Base-by-base conservation (phyloP, 2,797 vertebrate genomes). In the Lepus townsendii region DNA sequence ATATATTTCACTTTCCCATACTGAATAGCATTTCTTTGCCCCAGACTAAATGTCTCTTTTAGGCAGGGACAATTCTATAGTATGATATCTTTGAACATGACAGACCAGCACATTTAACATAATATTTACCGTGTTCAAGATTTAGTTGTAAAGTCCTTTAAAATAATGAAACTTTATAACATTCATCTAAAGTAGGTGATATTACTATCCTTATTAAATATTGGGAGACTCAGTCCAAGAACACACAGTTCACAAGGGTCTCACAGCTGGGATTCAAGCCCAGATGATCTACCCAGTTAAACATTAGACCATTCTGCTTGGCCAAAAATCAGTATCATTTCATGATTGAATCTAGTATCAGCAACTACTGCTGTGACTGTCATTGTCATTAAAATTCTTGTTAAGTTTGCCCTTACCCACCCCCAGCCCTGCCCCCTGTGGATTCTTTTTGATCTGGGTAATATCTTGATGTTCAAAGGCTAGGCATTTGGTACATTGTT, bases 231-330 rank as follows among this genome's bases (percentile, higher is more conserved):
- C 17, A 80, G 12, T 24, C 47, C 17, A 57, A 77, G 32, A 38
- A 76, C 68, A 60, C 17, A 26, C 14, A 13, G 47, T 26, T 83
- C 24, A 42, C 10, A 24, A 5, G 42, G 42, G 4, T 27, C 20
- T 11, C 57, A 26, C 0, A 2, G 35, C 11, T 50, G 22, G 12
- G 63, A 50, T 38, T 60, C 8, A 0, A 76, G 42, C 26, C 42
- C 12, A 6, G 30, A 32, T 62, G 13, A 76, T n/a, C 54, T 13
- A 27, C 24, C 26, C 47, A 19, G 3, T 57, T 47, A 54, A 50
- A 80, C 24, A 24, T 17, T 5, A 5, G 0, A 2, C 38, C 5
- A 2, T 27, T 1, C 30, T 47, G 42, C 14, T 3, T 9, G n/a
- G 50, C 4, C 12, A 19, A 60, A 32, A 65, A 57, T 1, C 22